Base-by-base conservation (phyloP, 2,888 invertebrate genomes). In the Nematopogon swammerdamellus region DNA sequence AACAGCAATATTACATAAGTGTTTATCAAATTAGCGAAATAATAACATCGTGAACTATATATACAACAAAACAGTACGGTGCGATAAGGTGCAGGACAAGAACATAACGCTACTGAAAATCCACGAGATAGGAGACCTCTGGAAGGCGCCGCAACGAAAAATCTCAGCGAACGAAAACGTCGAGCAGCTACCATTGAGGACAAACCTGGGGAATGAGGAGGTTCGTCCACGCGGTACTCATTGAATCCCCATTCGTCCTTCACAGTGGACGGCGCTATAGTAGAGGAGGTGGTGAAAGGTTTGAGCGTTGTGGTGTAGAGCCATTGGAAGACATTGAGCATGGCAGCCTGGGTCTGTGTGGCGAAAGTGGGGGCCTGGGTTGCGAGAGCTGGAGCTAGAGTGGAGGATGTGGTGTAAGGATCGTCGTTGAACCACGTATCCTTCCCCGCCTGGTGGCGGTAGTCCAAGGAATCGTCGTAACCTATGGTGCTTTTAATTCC, bases 161-260 rank as follows among this genome's bases (percentile, higher is more conserved):
- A 25, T 25, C 5, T 25, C 25, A n/a, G n/a, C n/a, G n/a, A 36
- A 36, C 36, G 11, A 36, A 36, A 14, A 36, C 4, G 14, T 14
- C 11, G 25, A 25, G 25, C 25, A 25, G 25, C 36, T 6, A 36
- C 14, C 11, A 36, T 3, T 14, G 36, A 71, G 75, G 68, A 81
- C 82, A 68, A 79, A 74, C 79, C 79, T 79, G 79, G 68, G 63
- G 64, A 70, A 65, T 79, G 79, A 57, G 79, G 79, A 59, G 79
- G 79, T 71, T 79, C 79, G 64, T 79, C 79, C 63, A 79, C 77
- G 53, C 79, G 79, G 65, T 79, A 79, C 54, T 77, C 65, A 65
- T 63, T 72, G 72, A 74, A 76, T 53, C 71, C 74, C 77, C 77
- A 79, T 55, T 74, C 76, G 55, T 77, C 76, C 68, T 60, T 74